These are phyloP conservation scores for Forficula auricularia DNA, from an alignment of 1,140 invertebrate genomes.

Conservation along the genomic window DNA sequence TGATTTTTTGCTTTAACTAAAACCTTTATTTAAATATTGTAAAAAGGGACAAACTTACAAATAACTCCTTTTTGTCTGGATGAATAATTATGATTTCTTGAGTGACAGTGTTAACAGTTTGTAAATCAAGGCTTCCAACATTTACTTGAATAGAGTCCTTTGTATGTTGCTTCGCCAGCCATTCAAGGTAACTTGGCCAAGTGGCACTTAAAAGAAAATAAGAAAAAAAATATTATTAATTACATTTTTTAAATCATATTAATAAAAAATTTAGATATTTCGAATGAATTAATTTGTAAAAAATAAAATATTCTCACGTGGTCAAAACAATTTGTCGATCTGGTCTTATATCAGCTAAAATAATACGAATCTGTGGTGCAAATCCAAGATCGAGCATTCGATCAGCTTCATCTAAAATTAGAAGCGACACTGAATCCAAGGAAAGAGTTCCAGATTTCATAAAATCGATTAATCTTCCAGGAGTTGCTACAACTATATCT, in stretches of 20 bases:
- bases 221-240: constrained; percentile 16
- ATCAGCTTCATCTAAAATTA: constrained; percentile 86
- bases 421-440: constrained; percentile 48
- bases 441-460: constrained; percentile 26
- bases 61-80: background rate
- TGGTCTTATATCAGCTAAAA: constrained; percentile 54
- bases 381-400: constrained; percentile 76
- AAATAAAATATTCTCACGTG: constrained; percentile 24
- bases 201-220: constrained; percentile 46
- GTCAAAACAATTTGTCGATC: constrained; percentile 77
- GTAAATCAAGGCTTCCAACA: constrained; percentile 70
- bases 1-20: too few species aligned
- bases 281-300: background rate
- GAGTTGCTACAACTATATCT: constrained; percentile 78
- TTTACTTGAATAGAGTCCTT: constrained; percentile 73
- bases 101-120: constrained; percentile 63
- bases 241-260: constrained; percentile 5
- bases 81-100: constrained; percentile 47
- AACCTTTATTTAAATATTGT: too few species aligned
- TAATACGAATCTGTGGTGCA: constrained; percentile 71
- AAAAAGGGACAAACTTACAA: too few species aligned
- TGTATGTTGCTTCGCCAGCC: constrained; percentile 70
- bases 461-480: constrained; percentile 72
- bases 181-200: constrained; percentile 67
- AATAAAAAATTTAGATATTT: too few species aligned